Percentiles rank a stretch among this genome's conserved stretches.
Conservation (phyloP, 1,140 invertebrate genomes). For the Sogatella furcifera region DNA sequence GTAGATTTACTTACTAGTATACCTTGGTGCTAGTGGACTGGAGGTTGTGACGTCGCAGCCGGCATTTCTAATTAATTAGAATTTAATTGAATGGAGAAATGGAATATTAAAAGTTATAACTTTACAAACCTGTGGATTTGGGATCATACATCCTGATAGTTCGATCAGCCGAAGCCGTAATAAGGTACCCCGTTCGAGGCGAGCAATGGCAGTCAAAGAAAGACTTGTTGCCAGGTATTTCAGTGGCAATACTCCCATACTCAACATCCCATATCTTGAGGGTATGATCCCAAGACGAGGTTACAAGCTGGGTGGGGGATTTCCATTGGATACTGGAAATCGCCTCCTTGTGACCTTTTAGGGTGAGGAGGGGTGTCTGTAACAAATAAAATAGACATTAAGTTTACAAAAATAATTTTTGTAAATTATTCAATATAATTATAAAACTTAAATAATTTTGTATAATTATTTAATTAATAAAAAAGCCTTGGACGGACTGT, state of each 20-base stretch:
- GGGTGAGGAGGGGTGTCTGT: constrained; percentile 72
- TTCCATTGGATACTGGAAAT: constrained; percentile 79
- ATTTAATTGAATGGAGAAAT: too few relatives aligned
- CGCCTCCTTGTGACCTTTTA: constrained; percentile 87
- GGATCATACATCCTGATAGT: constrained; percentile 87
- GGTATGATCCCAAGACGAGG: constrained; percentile 93
- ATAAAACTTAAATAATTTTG: too few relatives aligned
- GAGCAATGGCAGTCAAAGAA: constrained; percentile 84
- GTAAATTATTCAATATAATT: too few relatives aligned
- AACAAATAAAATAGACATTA: constrained; percentile 22
- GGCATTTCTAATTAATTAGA: too few relatives aligned
- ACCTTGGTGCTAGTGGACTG: too few relatives aligned
- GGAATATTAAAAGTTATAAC: too few relatives aligned
- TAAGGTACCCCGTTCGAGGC: constrained; percentile 52
- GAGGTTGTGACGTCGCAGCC: too few relatives aligned
- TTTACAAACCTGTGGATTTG: constrained; percentile 56
- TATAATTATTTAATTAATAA: too few relatives aligned
- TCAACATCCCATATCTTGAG: constrained; percentile 90
- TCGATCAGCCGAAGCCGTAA: constrained; percentile 83
- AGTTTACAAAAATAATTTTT: too few relatives aligned
- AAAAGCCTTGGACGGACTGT: too few relatives aligned
- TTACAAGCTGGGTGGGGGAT: constrained; percentile 59
- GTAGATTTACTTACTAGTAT: too few relatives aligned
- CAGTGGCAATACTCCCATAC: constrained; percentile 65
- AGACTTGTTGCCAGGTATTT: constrained; percentile 80